Evolutionary conservation across 2,888 invertebrate genomes (phyloP), one percentile per base, ranked within the genome.

Genomic region (Clanis bilineata): DNA sequence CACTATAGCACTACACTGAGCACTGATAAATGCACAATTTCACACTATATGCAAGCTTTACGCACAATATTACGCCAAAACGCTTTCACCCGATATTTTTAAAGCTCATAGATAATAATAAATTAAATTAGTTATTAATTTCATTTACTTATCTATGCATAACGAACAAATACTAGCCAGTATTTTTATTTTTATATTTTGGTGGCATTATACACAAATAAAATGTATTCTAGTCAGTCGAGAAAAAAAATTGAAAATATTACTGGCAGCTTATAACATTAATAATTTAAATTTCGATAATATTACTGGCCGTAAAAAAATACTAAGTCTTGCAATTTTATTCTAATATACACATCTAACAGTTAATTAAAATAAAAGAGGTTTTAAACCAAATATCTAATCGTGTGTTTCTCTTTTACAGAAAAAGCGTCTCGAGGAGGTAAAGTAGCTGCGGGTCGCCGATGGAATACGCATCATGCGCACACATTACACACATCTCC

Each of bases 351-450:
- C 6, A 21, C 22, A 38, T 21, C 43, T 43, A 43, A 41, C 39
- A 43, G 3, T n/a, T 18, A 25, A 25, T 43, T n/a, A n/a, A n/a
- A n/a, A 23, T 28, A 39, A 25, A 28, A 32, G 5, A 21, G 5
- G 4, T 9, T 23, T 15, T 15, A 18, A 5, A 22, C 21, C 32
- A 36, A 41, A n/a, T 61, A 36, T 64, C 75, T 85, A 85, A 80
- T 82, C 47, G 60, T 73, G 77, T 74, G 76, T 83, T 83, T 84
- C 90, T 88, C 81, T 92, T 93, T 95, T 95, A 74, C 95, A 96
- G 96, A 95, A 93, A 93, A 95, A 95, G 92, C 95, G 94, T 92
- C 93, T 95, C 93, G 95, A 96, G 90, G 96, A 96, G 95, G 96
- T 95, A 92, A 88, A 80, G 85, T 85, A 82, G 70, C 76, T 63